Evolutionary conservation across 2,797 vertebrate genomes (phyloP).

Genomic region (Alfaro cultratus): DNA sequence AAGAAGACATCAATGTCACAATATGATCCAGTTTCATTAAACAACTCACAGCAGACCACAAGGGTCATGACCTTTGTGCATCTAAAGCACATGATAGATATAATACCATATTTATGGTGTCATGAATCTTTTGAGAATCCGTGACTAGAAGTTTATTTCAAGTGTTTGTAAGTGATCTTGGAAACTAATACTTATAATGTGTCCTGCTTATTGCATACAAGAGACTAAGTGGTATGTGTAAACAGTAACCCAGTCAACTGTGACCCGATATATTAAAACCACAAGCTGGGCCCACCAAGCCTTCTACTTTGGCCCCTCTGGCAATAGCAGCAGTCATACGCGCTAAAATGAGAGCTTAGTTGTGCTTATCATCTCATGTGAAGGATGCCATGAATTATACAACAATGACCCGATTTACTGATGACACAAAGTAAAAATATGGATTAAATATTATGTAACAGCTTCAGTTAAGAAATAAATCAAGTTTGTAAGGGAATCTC

Average conservation of each 20-base stretch:
- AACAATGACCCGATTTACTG: conserved; percentile 11
- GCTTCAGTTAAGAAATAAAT: conserved; percentile 17
- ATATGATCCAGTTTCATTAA: neutral
- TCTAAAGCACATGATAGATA: neutral
- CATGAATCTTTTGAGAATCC: neutral
- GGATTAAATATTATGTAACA: neutral
- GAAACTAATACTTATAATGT: neutral
- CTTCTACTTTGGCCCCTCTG: neutral
- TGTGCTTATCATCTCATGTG: neutral
- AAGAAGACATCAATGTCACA: neutral
- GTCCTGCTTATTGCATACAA: neutral
- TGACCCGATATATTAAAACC: neutral
- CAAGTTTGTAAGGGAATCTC: conserved; percentile 13
- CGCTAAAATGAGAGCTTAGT: neutral
- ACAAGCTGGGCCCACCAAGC: conserved; percentile 1
- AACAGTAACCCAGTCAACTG: neutral
- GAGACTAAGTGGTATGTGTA: neutral
- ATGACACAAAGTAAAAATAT: conserved; percentile 1
- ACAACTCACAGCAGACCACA: neutral
- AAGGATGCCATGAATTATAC: neutral
- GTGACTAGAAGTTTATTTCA: neutral
- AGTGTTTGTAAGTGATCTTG: neutral
- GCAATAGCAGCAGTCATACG: neutral
- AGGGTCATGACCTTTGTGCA: neutral
- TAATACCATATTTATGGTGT: neutral